Evolutionary conservation across 2,888 invertebrate species (phyloP), one percentile per base, ranked within the genome.

Genomic region (Clistopyga incitator): DNA sequence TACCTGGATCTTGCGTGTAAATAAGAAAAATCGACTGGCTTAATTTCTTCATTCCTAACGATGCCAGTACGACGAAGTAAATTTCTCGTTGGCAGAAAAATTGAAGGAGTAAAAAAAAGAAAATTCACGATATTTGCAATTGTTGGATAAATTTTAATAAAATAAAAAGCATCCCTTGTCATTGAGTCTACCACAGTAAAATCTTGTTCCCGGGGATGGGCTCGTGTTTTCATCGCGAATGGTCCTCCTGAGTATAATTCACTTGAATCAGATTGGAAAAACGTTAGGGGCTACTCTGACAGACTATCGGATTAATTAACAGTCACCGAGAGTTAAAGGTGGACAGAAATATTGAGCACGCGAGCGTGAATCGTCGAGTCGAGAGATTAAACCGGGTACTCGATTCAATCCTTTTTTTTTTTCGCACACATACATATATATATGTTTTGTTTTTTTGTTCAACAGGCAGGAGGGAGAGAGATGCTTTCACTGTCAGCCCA

Each of bases 231-330:
- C 29, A 59, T 59, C 13, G n/a, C 10, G 2, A 61, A 61, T 6
- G 2, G n/a, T 8, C 1, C 8, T n/a, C 1, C 8, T 20, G 15
- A 29, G 34, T 6, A 59, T 23, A 13, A 56, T 56, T 59, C 18
- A 29, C 59, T n/a, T 61, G 1, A 34, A 61, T 10, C 18, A 61
- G 59, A 61, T 34, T 61, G 20, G 10, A 61, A 61, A 61, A 61
- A 61, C 6, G 34, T 61, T 25, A 6, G 56, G 18, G 59, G 29
- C 59, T 25, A 6, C 13, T 3, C 47, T 15, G 54, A 25, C 42
- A 29, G 38, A 23, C n/a, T 56, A 13, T 56, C 18, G 67, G 56
- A 76, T 76, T 76, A 81, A 81, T 77, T 65, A 72, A 81, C 38
- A 47, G 54, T 71, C 23, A 42, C 64, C n/a, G 71, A 65, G 52